phyloP scores from a whole-genome alignment of 2,888 invertebrate species.

The Caenorhabditis sulstoni region DNA sequence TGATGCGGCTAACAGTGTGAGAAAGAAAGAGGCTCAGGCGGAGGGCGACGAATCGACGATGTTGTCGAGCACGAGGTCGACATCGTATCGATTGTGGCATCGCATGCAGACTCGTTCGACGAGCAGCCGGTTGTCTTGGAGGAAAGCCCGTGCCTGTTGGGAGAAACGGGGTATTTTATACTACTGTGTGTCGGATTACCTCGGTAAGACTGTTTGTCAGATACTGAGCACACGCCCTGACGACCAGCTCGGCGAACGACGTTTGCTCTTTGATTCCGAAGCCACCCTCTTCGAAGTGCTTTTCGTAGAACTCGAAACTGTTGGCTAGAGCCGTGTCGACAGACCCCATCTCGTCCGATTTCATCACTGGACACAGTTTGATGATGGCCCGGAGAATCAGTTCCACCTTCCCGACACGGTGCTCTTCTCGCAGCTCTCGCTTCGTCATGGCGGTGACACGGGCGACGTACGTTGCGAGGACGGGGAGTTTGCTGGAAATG shows the following conservation, averaged over 20 bases:
- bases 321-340: conserved; percentile 49
- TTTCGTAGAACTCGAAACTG: conserved; percentile 53
- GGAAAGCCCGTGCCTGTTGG: conserved; percentile 48
- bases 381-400: conserved; percentile 37
- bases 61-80: conserved; percentile 46
- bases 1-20: conserved; percentile 6
- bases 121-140: conserved; percentile 33
- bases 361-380: conserved; percentile 22
- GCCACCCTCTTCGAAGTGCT: conserved; percentile 51
- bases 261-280: conserved; percentile 38
- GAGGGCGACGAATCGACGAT: neutral
- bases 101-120: conserved; percentile 51
- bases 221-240: conserved; percentile 47
- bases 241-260: conserved; percentile 29
- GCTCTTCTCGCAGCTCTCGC: conserved; percentile 41
- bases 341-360: conserved; percentile 29
- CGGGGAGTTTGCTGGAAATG: conserved; percentile 54
- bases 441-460: conserved; percentile 29
- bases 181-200: neutral
- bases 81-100: conserved; percentile 27
- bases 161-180: too few relatives aligned
- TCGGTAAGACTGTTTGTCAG: conserved; percentile 34
- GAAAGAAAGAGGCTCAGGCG: neutral
- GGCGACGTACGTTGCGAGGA: conserved; percentile 35
- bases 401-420: conserved; percentile 42